Evolutionary conservation across 2,888 invertebrate genomes (phyloP).

Genomic region (Trissolcus japonicus): DNA sequence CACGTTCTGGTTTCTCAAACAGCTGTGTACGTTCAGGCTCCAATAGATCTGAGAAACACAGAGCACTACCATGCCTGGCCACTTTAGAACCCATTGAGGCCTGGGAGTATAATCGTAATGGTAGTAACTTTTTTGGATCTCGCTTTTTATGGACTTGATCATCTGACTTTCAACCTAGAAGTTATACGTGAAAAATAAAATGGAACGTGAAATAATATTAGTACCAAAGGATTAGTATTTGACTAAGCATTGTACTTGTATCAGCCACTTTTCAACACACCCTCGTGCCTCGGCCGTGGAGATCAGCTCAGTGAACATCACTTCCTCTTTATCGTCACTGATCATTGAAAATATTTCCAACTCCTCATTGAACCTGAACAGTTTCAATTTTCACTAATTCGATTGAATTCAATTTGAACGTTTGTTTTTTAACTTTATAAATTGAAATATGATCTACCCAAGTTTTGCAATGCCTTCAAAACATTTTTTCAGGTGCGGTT

Average conservation of each 20-base stretch:
- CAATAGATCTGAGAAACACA: slow-evolving; percentile 89
- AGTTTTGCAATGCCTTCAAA: slow-evolving; percentile 90
- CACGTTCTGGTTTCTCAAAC: slow-evolving; percentile 80
- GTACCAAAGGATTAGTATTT: not conserved
- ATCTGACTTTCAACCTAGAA: slow-evolving; percentile 87
- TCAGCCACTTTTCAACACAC: slow-evolving; percentile 91
- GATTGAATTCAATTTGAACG: too few species aligned
- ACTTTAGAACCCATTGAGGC: slow-evolving; percentile 84
- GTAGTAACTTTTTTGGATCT: slow-evolving; percentile 82
- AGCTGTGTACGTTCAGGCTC: slow-evolving; percentile 86
- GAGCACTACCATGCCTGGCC: slow-evolving; percentile 90
- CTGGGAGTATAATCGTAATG: slow-evolving; percentile 80
- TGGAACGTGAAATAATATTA: not conserved
- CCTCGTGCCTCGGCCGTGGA: slow-evolving; percentile 86
- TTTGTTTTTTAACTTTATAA: too few species aligned
- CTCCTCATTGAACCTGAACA: slow-evolving; percentile 80
- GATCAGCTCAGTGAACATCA: slow-evolving; percentile 80
- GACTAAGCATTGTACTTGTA: slow-evolving; percentile 77
- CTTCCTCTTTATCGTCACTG: slow-evolving; percentile 86
- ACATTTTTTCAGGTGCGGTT: slow-evolving; percentile 91
- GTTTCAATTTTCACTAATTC: too few species aligned
- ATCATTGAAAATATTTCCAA: slow-evolving; percentile 87
- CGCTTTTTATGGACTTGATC: slow-evolving; percentile 84
- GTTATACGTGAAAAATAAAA: not conserved
- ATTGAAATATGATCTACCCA: slow-evolving; percentile 67